Percentiles rank a stretch among this genome's conserved stretches.
phyloP scores from a whole-genome alignment of 2,113 vertebrate species.

The Notarius lentiginosus region DNA sequence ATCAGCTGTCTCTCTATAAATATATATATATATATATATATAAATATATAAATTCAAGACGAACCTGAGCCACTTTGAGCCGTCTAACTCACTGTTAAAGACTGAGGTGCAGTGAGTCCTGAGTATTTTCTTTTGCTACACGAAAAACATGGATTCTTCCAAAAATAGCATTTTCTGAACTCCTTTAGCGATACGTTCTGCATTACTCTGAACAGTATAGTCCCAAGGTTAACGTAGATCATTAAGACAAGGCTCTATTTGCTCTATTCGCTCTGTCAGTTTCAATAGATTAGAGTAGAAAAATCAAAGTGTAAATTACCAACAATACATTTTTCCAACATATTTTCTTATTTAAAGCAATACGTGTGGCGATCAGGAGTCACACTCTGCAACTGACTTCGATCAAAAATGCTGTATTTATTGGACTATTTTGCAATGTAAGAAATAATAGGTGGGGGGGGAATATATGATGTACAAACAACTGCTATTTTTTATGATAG shows the following conservation, averaged over 20 bases:
- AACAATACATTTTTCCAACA: slow-evolving; percentile 59
- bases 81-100: not conserved
- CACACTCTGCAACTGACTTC: slow-evolving; percentile 86
- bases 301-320: slow-evolving; percentile 74
- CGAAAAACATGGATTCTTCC: slow-evolving; percentile 1
- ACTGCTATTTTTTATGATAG: slow-evolving; percentile 84
- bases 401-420: slow-evolving; percentile 89
- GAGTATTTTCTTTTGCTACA: slow-evolving; percentile 3
- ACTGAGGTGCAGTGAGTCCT: not conserved
- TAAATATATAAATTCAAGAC: not conserved
- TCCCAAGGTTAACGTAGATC: slow-evolving; percentile 66
- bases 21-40: no score
- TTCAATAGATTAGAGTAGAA: slow-evolving; percentile 74
- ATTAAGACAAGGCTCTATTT: slow-evolving; percentile 64
- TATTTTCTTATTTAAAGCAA: slow-evolving; percentile 87
- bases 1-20: not conserved
- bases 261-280: slow-evolving; percentile 64
- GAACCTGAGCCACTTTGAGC: not conserved
- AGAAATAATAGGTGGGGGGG: slow-evolving; percentile 79
- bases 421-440: slow-evolving; percentile 86
- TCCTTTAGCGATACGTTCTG: not conserved
- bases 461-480: slow-evolving; percentile 89
- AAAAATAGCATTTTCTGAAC: not conserved
- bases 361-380: slow-evolving; percentile 81
- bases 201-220: slow-evolving; percentile 33